phyloP scores from a whole-genome alignment of 2,797 vertebrate genomes.

The Crenichthys baileyi region DNA sequence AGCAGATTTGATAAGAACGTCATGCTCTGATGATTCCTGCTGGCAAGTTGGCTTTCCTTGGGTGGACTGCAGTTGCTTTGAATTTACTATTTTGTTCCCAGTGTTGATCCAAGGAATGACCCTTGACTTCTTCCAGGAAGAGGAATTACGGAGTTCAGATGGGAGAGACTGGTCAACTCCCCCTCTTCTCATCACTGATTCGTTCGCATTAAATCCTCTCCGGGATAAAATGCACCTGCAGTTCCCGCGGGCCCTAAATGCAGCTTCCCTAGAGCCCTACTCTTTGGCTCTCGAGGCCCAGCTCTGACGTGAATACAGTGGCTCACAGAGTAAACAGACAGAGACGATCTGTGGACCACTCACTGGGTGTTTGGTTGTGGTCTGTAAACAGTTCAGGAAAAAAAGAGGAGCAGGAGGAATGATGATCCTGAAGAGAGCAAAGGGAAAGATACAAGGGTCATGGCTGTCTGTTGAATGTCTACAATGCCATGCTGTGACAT shows the following conservation, averaged over 20 bases:
- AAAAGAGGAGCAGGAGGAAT: constrained; percentile 67
- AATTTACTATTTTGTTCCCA: constrained; percentile 63
- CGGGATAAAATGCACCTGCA: constrained; percentile 68
- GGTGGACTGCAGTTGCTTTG: constrained; percentile 58
- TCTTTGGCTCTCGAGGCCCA: constrained; percentile 54
- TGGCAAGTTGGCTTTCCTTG: constrained; percentile 57
- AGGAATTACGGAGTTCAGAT: constrained; percentile 59
- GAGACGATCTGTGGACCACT: constrained; percentile 64
- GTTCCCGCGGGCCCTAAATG: constrained; percentile 38
- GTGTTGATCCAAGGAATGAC: constrained; percentile 67
- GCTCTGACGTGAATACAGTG: constrained; percentile 59
- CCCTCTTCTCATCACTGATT: constrained; percentile 45
- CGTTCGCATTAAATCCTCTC: constrained; percentile 44
- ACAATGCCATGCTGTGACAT: constrained; percentile 39
- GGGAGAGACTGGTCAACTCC: constrained; percentile 37
- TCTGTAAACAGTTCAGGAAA: constrained; percentile 76
- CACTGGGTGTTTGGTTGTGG: constrained; percentile 64
- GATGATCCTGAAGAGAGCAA: constrained; percentile 48
- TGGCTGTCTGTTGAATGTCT: constrained; percentile 63
- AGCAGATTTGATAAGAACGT: constrained; percentile 70
- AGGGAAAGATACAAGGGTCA: constrained; percentile 68
- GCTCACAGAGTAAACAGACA: constrained; percentile 71
- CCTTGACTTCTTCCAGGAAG: constrained; percentile 57
- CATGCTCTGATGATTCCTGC: constrained; percentile 71
- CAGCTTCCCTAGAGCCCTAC: constrained; percentile 35